Percentiles rank a stretch among this genome's conserved stretches.
Conservation (phyloP, 1,140 invertebrate genomes). For the Musca vetustissima region DNA sequence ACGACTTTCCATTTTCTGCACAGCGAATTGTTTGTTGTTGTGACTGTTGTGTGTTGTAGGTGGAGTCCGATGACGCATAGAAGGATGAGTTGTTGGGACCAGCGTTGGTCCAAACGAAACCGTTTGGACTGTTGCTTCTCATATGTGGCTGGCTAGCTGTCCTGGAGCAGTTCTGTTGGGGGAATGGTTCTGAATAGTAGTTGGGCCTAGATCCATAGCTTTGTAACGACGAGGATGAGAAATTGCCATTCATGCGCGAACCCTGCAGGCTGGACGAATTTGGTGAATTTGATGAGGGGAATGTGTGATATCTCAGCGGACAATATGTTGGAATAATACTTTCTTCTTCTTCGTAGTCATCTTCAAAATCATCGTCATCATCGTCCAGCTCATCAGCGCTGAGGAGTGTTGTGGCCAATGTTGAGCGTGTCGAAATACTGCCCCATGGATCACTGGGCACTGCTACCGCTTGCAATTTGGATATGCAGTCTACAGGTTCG, state of each 20-base stretch:
- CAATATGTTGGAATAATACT: conserved; percentile 55
- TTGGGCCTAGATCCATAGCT: conserved; percentile 49
- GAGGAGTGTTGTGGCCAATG: conserved; percentile 58
- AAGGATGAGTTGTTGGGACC: conserved; percentile 16
- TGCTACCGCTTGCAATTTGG: conserved; percentile 58
- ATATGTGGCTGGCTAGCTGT: conserved; percentile 51
- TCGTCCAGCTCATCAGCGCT: conserved; percentile 57
- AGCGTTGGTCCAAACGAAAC: conserved; percentile 42
- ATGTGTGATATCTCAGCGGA: conserved; percentile 48
- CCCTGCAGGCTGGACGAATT: conserved; percentile 31
- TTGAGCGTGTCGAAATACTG: conserved; percentile 55
- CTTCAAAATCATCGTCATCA: conserved; percentile 62
- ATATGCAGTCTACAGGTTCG: conserved; percentile 53
- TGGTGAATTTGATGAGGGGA: conserved; percentile 37
- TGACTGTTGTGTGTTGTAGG: conserved; percentile 24
- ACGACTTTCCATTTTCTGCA: conserved; percentile 88
- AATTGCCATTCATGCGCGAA: conserved; percentile 34
- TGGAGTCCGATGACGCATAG: conserved; percentile 22
- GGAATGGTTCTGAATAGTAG: conserved; percentile 54
- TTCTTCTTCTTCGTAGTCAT: conserved; percentile 59
- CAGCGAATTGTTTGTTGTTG: conserved; percentile 80
- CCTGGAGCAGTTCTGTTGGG: conserved; percentile 54
- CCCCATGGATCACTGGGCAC: conserved; percentile 60
- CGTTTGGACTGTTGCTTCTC: conserved; percentile 35
- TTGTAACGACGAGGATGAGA: conserved; percentile 27